Evolutionary conservation across 2,797 vertebrate species (phyloP).

Genomic region (Lithobates pipiens): DNA sequence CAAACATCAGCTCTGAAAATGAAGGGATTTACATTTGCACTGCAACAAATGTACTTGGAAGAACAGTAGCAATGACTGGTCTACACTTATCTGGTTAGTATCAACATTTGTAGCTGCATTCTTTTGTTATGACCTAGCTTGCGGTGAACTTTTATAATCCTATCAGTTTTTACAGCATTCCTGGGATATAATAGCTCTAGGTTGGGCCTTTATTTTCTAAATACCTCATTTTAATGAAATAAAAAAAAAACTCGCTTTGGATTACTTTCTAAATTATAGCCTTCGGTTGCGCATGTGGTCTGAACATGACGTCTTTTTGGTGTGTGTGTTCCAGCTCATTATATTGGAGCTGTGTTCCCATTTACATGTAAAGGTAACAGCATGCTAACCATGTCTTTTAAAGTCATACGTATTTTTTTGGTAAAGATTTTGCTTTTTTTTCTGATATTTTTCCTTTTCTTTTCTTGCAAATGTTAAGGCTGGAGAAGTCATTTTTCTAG

Average conservation of each 20-base stretch:
- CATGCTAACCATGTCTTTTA: slow-evolving; percentile 1
- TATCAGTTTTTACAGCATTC: slow-evolving; percentile 54
- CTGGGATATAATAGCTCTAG: slow-evolving; percentile 36
- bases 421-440: background rate
- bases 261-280: slow-evolving; percentile 29
- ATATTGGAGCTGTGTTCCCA: slow-evolving; percentile 1
- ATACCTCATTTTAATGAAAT: slow-evolving; percentile 29
- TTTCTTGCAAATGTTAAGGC: no score
- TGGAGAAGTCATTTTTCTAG: no score
- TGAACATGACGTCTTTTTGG: slow-evolving; percentile 29
- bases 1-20: slow-evolving; percentile 76
- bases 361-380: slow-evolving; percentile 11
- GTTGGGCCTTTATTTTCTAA: slow-evolving; percentile 33
- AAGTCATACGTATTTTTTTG: background rate
- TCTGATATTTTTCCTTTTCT: no score
- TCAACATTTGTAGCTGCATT: slow-evolving; percentile 52
- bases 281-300: background rate
- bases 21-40: slow-evolving; percentile 83
- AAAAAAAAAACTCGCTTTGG: background rate
- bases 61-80: slow-evolving; percentile 73
- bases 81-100: slow-evolving; percentile 79
- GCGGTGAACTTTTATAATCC: slow-evolving; percentile 41
- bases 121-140: slow-evolving; percentile 41
- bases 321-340: slow-evolving; percentile 10
- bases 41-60: slow-evolving; percentile 82